These are phyloP conservation scores for Tachina lurida DNA, from an alignment of 2,888 invertebrate species.

Conservation along the genomic window DNA sequence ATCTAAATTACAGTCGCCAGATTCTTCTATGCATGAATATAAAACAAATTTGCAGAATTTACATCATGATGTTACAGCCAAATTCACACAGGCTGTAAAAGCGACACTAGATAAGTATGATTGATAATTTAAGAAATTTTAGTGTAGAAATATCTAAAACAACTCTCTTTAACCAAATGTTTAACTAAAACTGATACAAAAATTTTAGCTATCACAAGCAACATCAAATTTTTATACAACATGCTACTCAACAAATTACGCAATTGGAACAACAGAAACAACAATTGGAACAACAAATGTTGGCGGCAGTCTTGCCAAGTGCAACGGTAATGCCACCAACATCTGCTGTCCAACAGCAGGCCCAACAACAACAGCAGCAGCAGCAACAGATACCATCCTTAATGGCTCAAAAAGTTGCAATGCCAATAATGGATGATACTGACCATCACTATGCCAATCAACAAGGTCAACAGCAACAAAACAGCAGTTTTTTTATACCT, in stretches of 20 bases:
- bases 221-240: conserved; percentile 96
- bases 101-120: conserved; percentile 89
- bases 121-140: background rate
- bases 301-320: conserved; percentile 76
- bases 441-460: conserved; percentile 42
- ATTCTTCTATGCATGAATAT: conserved; percentile 93
- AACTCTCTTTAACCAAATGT: background rate
- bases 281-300: conserved; percentile 83
- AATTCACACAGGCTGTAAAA: conserved; percentile 91
- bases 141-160: background rate
- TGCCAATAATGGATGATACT: conserved; percentile 76
- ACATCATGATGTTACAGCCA: conserved; percentile 90
- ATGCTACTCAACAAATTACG: conserved; percentile 94
- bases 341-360: conserved; percentile 73
- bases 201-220: conserved; percentile 91
- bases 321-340: conserved; percentile 76
- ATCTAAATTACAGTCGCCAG: conserved; percentile 93
- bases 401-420: conserved; percentile 82
- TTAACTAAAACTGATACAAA: background rate
- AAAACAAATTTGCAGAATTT: conserved; percentile 92
- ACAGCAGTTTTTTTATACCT: conserved; percentile 85
- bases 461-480: conserved; percentile 43
- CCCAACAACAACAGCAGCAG: conserved; percentile 66
- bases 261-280: conserved; percentile 91
- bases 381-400: conserved; percentile 76